Base-by-base conservation (phyloP, 2,113 vertebrate species). In the Urocynchramus pylzowi region DNA sequence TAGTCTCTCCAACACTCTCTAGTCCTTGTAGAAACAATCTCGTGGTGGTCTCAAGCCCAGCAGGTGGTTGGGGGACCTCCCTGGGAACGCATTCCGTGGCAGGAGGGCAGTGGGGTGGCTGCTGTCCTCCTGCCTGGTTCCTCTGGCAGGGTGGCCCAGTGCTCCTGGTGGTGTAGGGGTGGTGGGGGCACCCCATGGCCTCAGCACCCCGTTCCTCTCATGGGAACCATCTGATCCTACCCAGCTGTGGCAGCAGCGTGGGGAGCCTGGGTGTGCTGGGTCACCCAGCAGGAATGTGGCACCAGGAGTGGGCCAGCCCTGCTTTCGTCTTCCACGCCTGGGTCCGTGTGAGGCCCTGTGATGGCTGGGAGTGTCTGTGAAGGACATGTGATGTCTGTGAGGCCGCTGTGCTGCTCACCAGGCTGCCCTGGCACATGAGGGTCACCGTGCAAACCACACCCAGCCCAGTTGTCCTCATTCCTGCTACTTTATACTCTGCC, bases 121-220 rank as follows among this genome's bases (percentile, higher is more conserved):
- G 28, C 49, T 70, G 26, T 42, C 26, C 53, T 49, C 61, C 74
- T 71, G 30, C 63, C 57, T 0, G 0, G 2, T 53, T 64, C 65
- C 42, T 56, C 37, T 30, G 19, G 28, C 21, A 21, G 30, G 54
- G 31, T 41, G n/a, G 23, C 59, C 35, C 64, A 6, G 39, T 69
- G 21, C n/a, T 65, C 53, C 76, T 35, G 16, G 30, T 13, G 35
- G 17, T 2, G 0, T 10, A 10, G 70, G 6, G 24, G 4, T 63
- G 19, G 6, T 68, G 71, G 45, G 64, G 61, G 27, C 35, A 21
- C 23, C 35, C 35, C 12, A 1, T 3, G 8, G 42, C 31, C 78
- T 81, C 0, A 5, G 47, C 41, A 13, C n/a, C 7, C 0, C 1
- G 1, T 54, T 63, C n/a, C 11, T 41, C 10, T 47, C n/a, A 4